Base-by-base conservation (phyloP, 2,797 vertebrate genomes). In the Sebastes matsubarae region DNA sequence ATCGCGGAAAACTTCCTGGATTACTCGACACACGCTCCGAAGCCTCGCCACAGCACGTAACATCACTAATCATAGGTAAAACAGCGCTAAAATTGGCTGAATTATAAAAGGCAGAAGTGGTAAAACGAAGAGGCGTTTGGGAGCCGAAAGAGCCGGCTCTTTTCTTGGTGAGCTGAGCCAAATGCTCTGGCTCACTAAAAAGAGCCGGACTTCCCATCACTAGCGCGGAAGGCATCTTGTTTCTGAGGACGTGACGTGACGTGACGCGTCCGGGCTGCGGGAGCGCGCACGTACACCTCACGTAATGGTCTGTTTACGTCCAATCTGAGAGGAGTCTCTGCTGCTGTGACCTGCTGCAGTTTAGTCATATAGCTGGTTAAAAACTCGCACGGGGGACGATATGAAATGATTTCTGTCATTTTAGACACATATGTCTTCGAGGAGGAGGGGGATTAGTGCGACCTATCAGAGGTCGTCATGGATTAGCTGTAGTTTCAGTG, bases 281-380 rank as follows among this genome's bases (percentile, higher is more conserved):
- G 59, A 50, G 64, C 86, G 86, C 75, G 91, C 86, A 84, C 91
- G 89, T 55, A 79, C 30, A 16, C 1, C 1, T 8, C 11, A 86
- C 90, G 90, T 77, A 63, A 61, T 1, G 71, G 69, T 91, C 58
- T 93, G 85, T 93, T 94, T 92, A 94, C 75, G 91, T 92, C 79
- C 74, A 69, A 57, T 81, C 84, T 80, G 72, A 75, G 72, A 75
- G 84, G 60, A 84, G 55, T 67, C 57, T 46, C 50, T 81, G 66
- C 59, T 75, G 60, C 42, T 75, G 68, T 84, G 88, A 92, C 83
- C 86, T 72, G 85, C 87, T 86, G 85, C 88, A 71, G 87, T 61
- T 83, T 46, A 88, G 79, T 80, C 77, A 65, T 75, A 6, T 27
- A 64, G 71, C 85, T 80, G 67, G 30, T 25, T 59, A 16, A 79